These are phyloP conservation scores for Saturnia japonica DNA, from an alignment of 2,888 invertebrate species.

Conservation along the genomic window DNA sequence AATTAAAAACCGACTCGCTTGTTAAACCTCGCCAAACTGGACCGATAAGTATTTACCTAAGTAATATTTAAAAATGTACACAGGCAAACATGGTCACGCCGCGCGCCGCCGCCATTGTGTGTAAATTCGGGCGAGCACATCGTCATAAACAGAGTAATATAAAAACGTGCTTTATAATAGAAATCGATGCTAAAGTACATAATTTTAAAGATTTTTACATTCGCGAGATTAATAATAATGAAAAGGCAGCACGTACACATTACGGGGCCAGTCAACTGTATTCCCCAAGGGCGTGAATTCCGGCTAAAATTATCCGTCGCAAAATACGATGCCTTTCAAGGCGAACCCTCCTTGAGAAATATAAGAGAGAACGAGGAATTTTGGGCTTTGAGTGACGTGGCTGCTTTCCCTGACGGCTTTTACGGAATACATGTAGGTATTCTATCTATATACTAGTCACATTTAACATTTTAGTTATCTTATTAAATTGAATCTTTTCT, in stretches of 20 bases:
- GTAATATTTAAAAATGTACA: conserved; percentile 67
- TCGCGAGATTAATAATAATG: conserved; percentile 40
- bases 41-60: conserved; percentile 44
- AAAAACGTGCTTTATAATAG: conserved; percentile 39
- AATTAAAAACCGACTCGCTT: conserved; percentile 49
- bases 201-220: conserved; percentile 34
- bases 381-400: conserved; percentile 54
- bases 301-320: conserved; percentile 49
- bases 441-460: conserved; percentile 6
- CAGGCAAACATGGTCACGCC: conserved; percentile 57
- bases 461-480: not conserved
- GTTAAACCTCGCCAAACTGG: conserved; percentile 45
- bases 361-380: conserved; percentile 54
- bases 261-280: conserved; percentile 44
- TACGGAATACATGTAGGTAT: conserved; percentile 25
- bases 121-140: conserved; percentile 62
- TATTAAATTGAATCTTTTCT: not conserved
- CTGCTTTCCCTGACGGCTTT: conserved; percentile 49
- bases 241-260: conserved; percentile 34
- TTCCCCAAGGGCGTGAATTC: conserved; percentile 50
- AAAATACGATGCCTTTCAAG: conserved; percentile 48
- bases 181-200: conserved; percentile 33
- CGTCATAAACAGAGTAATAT: conserved; percentile 61
- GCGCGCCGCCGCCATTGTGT: conserved; percentile 60
- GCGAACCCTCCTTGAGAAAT: conserved; percentile 52